A percentile compares a stretch with the other conserved stretches of the same genome.
Conservation (phyloP, 1,140 invertebrate species). For the Ooceraea biroi region DNA sequence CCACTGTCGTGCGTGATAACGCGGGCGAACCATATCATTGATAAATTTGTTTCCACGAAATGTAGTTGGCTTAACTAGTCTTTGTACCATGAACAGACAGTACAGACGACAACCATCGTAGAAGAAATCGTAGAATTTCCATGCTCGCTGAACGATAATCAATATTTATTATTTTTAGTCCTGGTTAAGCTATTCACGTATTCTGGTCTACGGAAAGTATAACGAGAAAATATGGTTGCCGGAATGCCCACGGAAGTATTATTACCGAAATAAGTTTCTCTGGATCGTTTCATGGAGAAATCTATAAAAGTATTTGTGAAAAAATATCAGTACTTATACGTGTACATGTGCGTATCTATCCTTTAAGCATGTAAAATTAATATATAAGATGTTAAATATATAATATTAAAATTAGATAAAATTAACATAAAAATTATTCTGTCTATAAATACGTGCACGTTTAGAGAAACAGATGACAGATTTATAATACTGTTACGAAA, state of each 20-base stretch:
- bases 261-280: not conserved
- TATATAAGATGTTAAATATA: too few species aligned
- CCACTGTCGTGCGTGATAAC: conserved; percentile 4
- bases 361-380: not conserved
- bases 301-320: not conserved
- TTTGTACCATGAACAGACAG: not conserved
- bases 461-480: not conserved
- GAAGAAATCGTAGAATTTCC: conserved; percentile 2
- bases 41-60: conserved; percentile 10
- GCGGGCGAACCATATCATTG: not conserved
- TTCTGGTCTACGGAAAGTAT: conserved; percentile 7
- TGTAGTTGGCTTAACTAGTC: not conserved
- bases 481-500: not conserved
- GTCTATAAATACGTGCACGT: not conserved
- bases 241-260: not conserved
- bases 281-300: conserved; percentile 1
- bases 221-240: conserved; percentile 10
- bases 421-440: not conserved
- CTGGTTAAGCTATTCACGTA: conserved; percentile 14
- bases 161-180: conserved; percentile 48
- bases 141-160: not conserved
- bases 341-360: not conserved
- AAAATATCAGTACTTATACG: too few species aligned
- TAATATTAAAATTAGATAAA: not conserved
- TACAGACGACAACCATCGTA: not conserved